These are phyloP conservation scores for Carlito syrichta DNA, from an alignment of 2,113 vertebrate species.

Conservation along the genomic window DNA sequence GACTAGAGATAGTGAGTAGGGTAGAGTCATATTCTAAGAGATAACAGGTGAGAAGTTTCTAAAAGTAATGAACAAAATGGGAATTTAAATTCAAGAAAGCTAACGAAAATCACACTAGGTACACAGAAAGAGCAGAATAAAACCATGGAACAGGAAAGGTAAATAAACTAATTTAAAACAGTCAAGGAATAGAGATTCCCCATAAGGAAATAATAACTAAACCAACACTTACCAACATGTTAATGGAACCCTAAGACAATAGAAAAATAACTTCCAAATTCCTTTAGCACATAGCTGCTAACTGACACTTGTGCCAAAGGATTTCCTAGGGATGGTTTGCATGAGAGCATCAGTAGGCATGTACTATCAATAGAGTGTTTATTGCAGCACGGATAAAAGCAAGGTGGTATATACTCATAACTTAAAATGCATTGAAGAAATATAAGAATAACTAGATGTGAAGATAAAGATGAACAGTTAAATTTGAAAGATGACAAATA, in stretches of 20 bases:
- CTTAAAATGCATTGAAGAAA: neutral
- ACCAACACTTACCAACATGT: neutral
- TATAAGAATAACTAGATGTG: neutral
- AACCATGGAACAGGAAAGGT: neutral
- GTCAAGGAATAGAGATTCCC: neutral
- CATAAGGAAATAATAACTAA: neutral
- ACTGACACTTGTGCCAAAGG: neutral
- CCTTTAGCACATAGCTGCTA: neutral
- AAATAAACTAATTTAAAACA: neutral
- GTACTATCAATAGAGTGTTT: neutral
- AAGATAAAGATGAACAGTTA: neutral
- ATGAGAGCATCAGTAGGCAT: neutral
- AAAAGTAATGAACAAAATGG: neutral
- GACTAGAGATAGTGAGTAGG: neutral
- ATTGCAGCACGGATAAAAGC: neutral
- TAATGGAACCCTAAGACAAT: neutral
- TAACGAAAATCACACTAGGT: neutral
- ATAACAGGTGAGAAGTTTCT: neutral
- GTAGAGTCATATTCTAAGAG: neutral
- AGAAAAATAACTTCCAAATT: neutral
- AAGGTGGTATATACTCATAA: neutral
- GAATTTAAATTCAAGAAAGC: neutral
- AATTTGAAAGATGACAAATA: neutral
- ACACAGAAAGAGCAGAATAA: neutral
- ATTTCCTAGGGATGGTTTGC: neutral